Conservation (phyloP, 2,797 vertebrate species). For the Rhinichthys osculus region DNA sequence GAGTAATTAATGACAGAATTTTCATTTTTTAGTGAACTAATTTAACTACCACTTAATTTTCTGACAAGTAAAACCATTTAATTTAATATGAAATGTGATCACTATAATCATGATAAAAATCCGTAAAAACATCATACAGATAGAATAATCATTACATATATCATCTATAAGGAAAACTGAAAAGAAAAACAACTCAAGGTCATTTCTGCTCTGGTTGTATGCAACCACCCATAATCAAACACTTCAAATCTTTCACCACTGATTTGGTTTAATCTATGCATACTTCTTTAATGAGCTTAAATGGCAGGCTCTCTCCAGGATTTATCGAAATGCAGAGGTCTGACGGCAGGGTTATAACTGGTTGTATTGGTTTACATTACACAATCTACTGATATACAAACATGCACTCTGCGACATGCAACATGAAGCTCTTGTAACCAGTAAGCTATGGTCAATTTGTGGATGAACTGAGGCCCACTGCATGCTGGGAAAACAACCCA, state of each 20-base stretch:
- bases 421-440: conserved; percentile 26
- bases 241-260: neutral
- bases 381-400: conserved; percentile 30
- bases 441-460: conserved; percentile 7
- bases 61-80: neutral
- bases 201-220: conserved; percentile 4
- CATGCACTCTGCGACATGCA: conserved; percentile 14
- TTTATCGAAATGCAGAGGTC: conserved; percentile 24
- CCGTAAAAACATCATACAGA: neutral
- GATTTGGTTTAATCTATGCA: conserved; percentile 28
- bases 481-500: conserved; percentile 51
- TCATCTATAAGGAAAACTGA: neutral
- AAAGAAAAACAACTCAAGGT: neutral
- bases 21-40: too few species aligned
- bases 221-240: conserved; percentile 12
- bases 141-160: neutral
- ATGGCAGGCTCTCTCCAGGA: conserved; percentile 10
- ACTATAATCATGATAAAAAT: neutral
- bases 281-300: conserved; percentile 13
- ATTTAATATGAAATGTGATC: neutral
- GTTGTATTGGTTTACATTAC: conserved; percentile 25
- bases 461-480: neutral
- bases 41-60: too few species aligned
- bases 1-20: too few species aligned
- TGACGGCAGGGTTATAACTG: conserved; percentile 21